A percentile compares a stretch with the other conserved stretches of the same genome.
Evolutionary conservation across 2,797 vertebrate genomes (phyloP).

Genomic region (Hippocampus kuda): DNA sequence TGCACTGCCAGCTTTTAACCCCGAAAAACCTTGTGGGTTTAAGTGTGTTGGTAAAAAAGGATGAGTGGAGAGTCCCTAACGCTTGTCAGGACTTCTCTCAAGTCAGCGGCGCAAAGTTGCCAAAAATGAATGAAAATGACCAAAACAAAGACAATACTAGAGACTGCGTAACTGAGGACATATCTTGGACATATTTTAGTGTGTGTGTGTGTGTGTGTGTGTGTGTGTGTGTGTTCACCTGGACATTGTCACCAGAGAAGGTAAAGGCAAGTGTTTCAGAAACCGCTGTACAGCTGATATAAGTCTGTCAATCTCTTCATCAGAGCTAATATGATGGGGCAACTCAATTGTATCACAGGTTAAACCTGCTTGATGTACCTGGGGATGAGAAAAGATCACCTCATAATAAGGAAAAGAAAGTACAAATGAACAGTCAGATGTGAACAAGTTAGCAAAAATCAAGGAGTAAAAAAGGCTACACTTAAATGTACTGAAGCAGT

Average conservation of each 20-base stretch:
- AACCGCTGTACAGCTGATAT: constrained; percentile 65
- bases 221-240: constrained; percentile 56
- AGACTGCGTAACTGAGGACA: too few species aligned
- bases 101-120: too few species aligned
- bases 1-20: too few species aligned
- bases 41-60: too few species aligned
- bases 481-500: too few species aligned
- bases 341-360: constrained; percentile 90
- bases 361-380: constrained; percentile 94
- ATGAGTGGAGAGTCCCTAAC: too few species aligned
- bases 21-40: too few species aligned
- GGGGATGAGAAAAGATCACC: neutral
- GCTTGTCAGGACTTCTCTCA: too few species aligned
- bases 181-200: too few species aligned
- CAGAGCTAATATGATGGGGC: constrained; percentile 86
- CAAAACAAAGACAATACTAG: too few species aligned
- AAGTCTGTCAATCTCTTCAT: constrained; percentile 76
- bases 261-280: constrained; percentile 74
- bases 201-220: too few species aligned
- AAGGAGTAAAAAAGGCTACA: neutral
- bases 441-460: neutral
- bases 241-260: constrained; percentile 84
- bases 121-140: too few species aligned
- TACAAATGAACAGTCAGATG: neutral
- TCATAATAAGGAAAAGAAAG: neutral